Conservation (phyloP, 2,113 vertebrate species). For the Alces alces region DNA sequence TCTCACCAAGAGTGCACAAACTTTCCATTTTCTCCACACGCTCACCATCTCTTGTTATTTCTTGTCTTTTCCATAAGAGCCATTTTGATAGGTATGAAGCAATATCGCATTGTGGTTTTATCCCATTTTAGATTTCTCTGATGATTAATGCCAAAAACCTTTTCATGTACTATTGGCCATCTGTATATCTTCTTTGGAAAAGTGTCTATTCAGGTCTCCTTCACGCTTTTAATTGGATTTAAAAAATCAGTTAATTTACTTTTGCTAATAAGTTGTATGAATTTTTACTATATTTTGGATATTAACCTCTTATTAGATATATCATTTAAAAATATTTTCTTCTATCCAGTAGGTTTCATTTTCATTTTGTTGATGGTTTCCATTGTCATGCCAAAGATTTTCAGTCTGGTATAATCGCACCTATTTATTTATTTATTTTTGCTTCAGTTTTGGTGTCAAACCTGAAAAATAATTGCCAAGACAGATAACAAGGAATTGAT, state of each 20-base stretch:
- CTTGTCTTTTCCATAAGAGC: neutral
- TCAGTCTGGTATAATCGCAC: neutral
- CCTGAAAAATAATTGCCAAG: neutral
- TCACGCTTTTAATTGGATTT: neutral
- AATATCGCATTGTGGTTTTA: neutral
- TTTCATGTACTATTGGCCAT: neutral
- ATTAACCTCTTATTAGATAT: neutral
- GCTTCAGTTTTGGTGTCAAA: neutral
- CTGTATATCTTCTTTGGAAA: neutral
- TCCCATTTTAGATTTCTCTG: neutral
- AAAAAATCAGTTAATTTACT: neutral
- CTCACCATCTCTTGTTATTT: neutral
- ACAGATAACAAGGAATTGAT: neutral
- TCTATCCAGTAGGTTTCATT: neutral
- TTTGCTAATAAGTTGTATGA: neutral
- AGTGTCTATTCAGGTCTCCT: neutral
- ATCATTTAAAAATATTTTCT: neutral
- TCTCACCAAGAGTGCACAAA: neutral
- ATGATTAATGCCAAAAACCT: neutral
- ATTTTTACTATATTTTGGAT: neutral
- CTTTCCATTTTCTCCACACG: neutral
- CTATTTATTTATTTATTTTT: neutral
- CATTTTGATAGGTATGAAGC: neutral
- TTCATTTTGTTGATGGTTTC: neutral
- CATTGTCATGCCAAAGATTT: neutral